Conservation (phyloP, 2,888 invertebrate species). For the Lysandra bellargus region DNA sequence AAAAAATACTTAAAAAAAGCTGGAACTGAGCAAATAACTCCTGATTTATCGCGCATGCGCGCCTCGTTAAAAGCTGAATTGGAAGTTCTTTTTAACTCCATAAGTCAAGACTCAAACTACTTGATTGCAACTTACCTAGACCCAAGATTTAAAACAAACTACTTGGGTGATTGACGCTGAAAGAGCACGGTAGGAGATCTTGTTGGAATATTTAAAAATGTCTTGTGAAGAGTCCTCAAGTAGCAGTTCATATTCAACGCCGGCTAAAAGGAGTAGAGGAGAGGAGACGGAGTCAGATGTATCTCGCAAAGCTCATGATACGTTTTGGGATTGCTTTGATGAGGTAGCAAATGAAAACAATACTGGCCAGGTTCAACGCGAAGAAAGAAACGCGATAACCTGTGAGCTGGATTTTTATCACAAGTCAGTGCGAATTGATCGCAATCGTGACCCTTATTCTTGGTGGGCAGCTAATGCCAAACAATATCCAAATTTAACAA, state of each 20-base stretch:
- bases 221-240: too few relatives aligned
- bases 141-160: conserved; percentile 39
- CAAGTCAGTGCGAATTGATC: conserved; percentile 31
- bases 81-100: conserved; percentile 39
- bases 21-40: conserved; percentile 36
- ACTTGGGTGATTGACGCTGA: conserved; percentile 7
- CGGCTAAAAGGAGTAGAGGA: conserved; percentile 28
- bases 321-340: too few relatives aligned
- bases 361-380: conserved; percentile 33
- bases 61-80: conserved; percentile 31
- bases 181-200: too few relatives aligned
- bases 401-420: conserved; percentile 38
- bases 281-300: conserved; percentile 35
- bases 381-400: conserved; percentile 35
- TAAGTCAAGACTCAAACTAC: conserved; percentile 36
- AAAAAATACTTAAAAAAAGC: conserved; percentile 38
- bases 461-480: conserved; percentile 39
- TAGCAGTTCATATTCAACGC: too few relatives aligned
- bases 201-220: too few relatives aligned
- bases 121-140: conserved; percentile 39
- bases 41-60: conserved; percentile 36
- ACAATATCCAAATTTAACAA: conserved; percentile 38
- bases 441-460: conserved; percentile 39
- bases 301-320: too few relatives aligned
- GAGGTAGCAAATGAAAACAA: neutral